Evolutionary conservation across 2,888 invertebrate genomes (phyloP).

Genomic region (Dicycla oo): DNA sequence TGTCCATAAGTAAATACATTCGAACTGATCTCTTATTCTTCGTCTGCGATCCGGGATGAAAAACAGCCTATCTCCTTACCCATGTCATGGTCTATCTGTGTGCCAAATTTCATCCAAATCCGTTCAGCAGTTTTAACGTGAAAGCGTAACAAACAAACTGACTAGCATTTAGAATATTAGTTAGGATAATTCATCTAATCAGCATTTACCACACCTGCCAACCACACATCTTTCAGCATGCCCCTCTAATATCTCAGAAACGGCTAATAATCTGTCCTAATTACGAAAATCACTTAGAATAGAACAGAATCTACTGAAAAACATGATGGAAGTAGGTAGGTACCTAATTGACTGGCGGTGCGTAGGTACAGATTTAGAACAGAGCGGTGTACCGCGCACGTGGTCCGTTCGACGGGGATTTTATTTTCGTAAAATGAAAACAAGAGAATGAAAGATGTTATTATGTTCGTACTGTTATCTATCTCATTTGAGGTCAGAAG

Average conservation of each 20-base stretch:
- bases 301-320: conserved; percentile 28
- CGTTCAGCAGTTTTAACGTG: too few relatives aligned
- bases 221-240: conserved; percentile 8
- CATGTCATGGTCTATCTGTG: too few relatives aligned
- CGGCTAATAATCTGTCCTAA: conserved; percentile 3
- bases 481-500: conserved; percentile 30
- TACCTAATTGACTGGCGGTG: conserved; percentile 31
- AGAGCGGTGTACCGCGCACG: conserved; percentile 49
- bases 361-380: conserved; percentile 42
- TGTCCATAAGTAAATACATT: background rate
- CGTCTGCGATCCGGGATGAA: too few relatives aligned
- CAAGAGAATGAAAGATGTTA: conserved; percentile 38
- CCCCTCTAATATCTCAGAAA: background rate
- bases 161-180: too few relatives aligned
- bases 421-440: conserved; percentile 51
- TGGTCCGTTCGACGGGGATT: conserved; percentile 30
- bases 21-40: background rate
- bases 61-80: too few relatives aligned
- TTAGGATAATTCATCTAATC: background rate
- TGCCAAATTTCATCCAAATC: too few relatives aligned
- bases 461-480: conserved; percentile 37
- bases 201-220: background rate
- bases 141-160: too few relatives aligned
- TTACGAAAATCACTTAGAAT: conserved; percentile 23
- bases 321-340: conserved; percentile 43